Evolutionary conservation across 2,888 invertebrate genomes (phyloP).

Genomic region (Drosophila austrosaltans): DNA sequence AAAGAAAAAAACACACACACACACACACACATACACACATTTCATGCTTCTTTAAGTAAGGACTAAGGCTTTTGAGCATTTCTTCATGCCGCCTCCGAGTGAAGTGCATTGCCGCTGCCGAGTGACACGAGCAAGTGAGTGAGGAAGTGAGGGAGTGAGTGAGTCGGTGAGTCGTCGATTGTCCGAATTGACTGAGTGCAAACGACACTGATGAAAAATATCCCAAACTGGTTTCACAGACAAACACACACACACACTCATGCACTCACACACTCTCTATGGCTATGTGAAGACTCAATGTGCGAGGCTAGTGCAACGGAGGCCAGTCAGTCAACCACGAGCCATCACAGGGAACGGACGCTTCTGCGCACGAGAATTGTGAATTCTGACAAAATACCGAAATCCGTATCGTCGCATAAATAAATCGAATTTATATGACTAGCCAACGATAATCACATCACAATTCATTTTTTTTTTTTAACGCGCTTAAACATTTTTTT

Average conservation of each 20-base stretch:
- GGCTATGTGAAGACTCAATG: constrained; percentile 43
- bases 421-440: constrained; percentile 51
- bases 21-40: constrained; percentile 47
- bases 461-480: constrained; percentile 22
- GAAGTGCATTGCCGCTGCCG: constrained; percentile 8
- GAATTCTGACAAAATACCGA: constrained; percentile 15
- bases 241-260: background rate
- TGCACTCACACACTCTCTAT: background rate
- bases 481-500: background rate
- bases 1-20: constrained; percentile 10
- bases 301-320: constrained; percentile 37
- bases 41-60: constrained; percentile 56
- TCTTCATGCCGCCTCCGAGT: constrained; percentile 12
- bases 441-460: constrained; percentile 35
- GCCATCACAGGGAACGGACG: constrained; percentile 67
- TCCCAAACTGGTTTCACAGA: constrained; percentile 23
- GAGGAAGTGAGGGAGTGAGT: constrained; percentile 11
- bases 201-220: constrained; percentile 23
- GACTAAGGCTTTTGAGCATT: constrained; percentile 36
- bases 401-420: background rate
- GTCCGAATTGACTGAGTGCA: background rate
- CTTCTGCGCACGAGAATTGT: constrained; percentile 22
- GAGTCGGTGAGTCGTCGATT: background rate
- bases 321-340: constrained; percentile 61
- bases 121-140: constrained; percentile 9